A percentile compares a stretch with the other conserved stretches of the same genome.
Evolutionary conservation across 2,797 vertebrate species (phyloP).

Genomic region (Distichodus sexfasciatus): DNA sequence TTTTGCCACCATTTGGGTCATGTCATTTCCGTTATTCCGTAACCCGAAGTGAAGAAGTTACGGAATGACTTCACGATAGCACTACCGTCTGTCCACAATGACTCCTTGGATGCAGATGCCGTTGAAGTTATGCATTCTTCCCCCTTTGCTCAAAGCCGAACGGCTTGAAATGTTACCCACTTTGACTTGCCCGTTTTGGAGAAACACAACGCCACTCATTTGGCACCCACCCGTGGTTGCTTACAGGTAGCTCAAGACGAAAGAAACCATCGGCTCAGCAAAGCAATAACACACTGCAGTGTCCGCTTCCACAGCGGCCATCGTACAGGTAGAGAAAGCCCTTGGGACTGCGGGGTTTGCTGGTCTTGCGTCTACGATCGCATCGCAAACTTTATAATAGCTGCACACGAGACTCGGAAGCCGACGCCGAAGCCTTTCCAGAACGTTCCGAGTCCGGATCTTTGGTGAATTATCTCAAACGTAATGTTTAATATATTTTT

Average conservation of each 20-base stretch:
- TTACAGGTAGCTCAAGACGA: neutral
- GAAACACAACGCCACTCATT: constrained; percentile 5
- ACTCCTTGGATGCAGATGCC: neutral
- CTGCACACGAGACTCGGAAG: constrained; percentile 7
- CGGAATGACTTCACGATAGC: neutral
- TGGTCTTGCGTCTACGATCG: neutral
- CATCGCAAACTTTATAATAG: neutral
- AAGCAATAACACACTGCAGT: constrained; percentile 42
- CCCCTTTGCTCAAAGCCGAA: neutral
- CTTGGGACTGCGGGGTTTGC: neutral
- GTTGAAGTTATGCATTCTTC: neutral
- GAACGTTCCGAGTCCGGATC: neutral
- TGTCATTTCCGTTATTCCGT: constrained; percentile 4
- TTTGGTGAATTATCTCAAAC: neutral
- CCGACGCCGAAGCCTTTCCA: constrained; percentile 11
- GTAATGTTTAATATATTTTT: neutral
- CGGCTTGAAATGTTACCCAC: neutral
- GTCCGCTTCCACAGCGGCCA: neutral
- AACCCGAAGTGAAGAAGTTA: too few relatives aligned
- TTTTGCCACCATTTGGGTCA: constrained; percentile 17
- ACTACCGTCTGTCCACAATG: too few relatives aligned
- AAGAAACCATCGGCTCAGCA: constrained; percentile 9
- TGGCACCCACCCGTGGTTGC: neutral
- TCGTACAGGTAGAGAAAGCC: neutral
- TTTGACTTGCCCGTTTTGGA: constrained; percentile 39